Base-by-base conservation (phyloP, 2,113 vertebrate species). In the Gallinago jamesoni region DNA sequence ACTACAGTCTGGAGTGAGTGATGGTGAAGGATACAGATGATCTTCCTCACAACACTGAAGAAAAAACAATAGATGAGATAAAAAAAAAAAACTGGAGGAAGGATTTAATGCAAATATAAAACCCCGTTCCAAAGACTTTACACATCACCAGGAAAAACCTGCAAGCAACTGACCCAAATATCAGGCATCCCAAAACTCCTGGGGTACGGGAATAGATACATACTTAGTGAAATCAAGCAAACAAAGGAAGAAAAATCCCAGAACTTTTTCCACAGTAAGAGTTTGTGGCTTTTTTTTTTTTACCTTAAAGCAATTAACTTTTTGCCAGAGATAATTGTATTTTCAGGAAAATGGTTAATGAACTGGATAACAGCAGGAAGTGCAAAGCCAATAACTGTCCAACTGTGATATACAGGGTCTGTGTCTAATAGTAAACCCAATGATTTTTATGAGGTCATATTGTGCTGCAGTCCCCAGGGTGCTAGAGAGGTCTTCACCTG, bases 301-400 rank as follows among this genome's bases (percentile, higher is more conserved):
- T 72, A 28, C 19, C 85, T 95, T 86, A 28, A 67, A 94, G 84
- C 89, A 94, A 95, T 81, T 94, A 94, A 94, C 76, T 70, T 84
- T 89, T 97, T 96, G 84, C 77, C 96, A 91, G 90, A 94, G 92
- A 94, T 96, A 96, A 96, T 94, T 97, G 76, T 95, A 80, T 97
- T 96, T 97, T 97, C 93, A 95, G 90, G 88, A 94, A 75, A 94
- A 96, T 39, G 80, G 91, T 94, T 97, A 97, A 97, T 96, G 96
- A 97, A 95, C 74, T 97, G 89, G 93, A 92, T 96, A 95, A 88
- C 91, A 96, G 95, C 94, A 79, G 55, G 87, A 97, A 96, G 90
- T 92, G 90, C 94, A 96, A 94, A 97, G 75, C 95, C 84, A 94
- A 33, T 96, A 97, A 89, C 90, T 91, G 93, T 92, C 74, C 37